Evolutionary conservation across 2,888 invertebrate genomes (phyloP), one percentile per base, ranked within the genome.

Genomic region (Hanleya hanleyi): DNA sequence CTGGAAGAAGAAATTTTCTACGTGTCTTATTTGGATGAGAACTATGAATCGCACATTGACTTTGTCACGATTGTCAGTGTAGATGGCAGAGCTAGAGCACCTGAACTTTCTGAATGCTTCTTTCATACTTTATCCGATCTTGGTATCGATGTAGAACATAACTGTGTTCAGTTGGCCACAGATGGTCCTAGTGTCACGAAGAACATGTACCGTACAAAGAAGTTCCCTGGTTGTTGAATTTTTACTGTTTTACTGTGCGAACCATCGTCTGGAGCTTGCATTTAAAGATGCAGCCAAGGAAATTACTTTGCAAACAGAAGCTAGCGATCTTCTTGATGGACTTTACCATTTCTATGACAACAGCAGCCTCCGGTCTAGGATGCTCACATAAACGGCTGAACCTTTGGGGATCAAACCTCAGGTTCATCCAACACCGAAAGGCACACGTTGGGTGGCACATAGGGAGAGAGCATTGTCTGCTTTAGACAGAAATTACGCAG

Each of bases 401-500:
- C 18, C 18, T 9, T 41, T 41, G 41, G 41, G 41, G 41, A 41
- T 41, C 41, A 41, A 41, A 41, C 41, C 41, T 41, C 9, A 12
- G 9, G 41, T 41, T 18, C 41, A 41, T 41, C 41, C 9, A 9
- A 18, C 41, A 12, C 15, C 29, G 22, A 57, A 57, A 22, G 57
- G 57, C 12, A 57, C 57, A 57, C 29, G 57, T 22, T 57, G 57
- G 57, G 57, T 57, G n/a, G 57, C 22, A 15, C 57, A 57, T 57
- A 9, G 57, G 22, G 57, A 57, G 29, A 57, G 57, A 29, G 57
- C 26, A 9, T 7, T 57, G 9, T 9, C 29, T 26, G 57, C 57
- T 15, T 7, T 57, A 9, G 22, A 57, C 9, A 18, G 29, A 9
- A 57, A 57, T 57, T 57, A 57, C 22, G 26, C 26, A 15, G 57